Evolutionary conservation across 2,113 vertebrate genomes (phyloP), one percentile per base, ranked within the genome.

Genomic region (Ceyx cyanopectus): DNA sequence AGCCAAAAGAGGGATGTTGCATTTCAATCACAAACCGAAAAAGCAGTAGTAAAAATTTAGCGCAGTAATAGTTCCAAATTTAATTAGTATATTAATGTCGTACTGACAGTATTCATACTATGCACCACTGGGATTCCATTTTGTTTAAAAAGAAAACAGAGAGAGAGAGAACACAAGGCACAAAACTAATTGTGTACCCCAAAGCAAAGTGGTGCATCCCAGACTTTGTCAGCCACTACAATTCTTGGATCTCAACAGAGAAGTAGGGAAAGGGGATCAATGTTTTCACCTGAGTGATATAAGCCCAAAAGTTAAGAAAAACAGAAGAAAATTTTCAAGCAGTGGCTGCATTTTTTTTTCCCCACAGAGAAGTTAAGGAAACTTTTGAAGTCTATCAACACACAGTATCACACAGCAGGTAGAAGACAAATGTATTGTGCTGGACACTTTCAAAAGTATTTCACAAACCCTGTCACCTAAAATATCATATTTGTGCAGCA

Each of bases 371-470:
- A n/a, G 6, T 2, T 43, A 26, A 78, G 21, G 57, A 77, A 60
- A 26, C 8, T 77, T 81, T 81, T 83, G n/a, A 83, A 72, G 20
- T 56, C 14, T 72, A n/a, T 40, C 34, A 72, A 34, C 15, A 53
- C 5, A 56, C 18, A 26, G 7, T 41, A 26, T 32, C 62, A 87
- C 66, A 63, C 20, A 81, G n/a, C 40, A 84, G 26, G 23, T 67
- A 54, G 45, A 84, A 92, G 26, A 72, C 12, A 86, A 86, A 78
- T 29, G 14, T 32, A 74, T 83, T 94, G 81, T 75, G 14, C 45
- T 54, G 26, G 66, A 57, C 27, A 60, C 34, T 85, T 85, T 3
- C 37, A 75, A 81, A 82, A 92, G 70, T 75, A 86, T 57, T 86
- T 81, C 72, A 24, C 65, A 88, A 91, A 81, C 6, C 4, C 16